Conservation (phyloP, 2,797 vertebrate genomes). For the Amblyraja radiata region DNA sequence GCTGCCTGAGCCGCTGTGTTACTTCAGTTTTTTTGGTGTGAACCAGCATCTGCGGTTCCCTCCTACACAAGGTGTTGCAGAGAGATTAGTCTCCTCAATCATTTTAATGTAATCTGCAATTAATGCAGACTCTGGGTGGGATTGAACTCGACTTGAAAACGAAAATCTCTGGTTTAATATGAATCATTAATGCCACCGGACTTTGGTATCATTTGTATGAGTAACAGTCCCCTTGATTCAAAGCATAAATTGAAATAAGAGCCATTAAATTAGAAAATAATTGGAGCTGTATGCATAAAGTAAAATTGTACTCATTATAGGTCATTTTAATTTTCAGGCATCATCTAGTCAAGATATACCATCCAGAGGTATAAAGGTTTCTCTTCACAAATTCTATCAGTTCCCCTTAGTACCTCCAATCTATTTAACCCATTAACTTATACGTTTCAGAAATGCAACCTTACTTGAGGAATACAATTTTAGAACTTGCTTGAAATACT, state of each 20-base stretch:
- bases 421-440: too few species aligned
- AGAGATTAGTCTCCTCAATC: background rate
- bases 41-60: too few species aligned
- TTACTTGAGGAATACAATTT: too few species aligned
- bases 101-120: background rate
- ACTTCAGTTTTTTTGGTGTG: too few species aligned
- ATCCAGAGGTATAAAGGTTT: too few species aligned
- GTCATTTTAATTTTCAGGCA: too few species aligned
- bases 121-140: background rate
- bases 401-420: too few species aligned
- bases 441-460: too few species aligned
- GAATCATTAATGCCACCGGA: background rate
- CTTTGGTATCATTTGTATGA: background rate
- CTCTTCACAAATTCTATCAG: too few species aligned
- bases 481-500: constrained; percentile 45
- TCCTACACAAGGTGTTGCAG: too few species aligned
- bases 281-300: background rate
- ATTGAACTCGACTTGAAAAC: background rate
- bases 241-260: background rate
- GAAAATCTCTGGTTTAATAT: background rate
- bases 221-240: background rate
- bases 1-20: too few species aligned
- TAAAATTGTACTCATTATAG: background rate
- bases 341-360: too few species aligned
- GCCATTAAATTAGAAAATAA: background rate